Conservation (phyloP, 2,888 invertebrate genomes). For the Onthophagus sagittarius region DNA sequence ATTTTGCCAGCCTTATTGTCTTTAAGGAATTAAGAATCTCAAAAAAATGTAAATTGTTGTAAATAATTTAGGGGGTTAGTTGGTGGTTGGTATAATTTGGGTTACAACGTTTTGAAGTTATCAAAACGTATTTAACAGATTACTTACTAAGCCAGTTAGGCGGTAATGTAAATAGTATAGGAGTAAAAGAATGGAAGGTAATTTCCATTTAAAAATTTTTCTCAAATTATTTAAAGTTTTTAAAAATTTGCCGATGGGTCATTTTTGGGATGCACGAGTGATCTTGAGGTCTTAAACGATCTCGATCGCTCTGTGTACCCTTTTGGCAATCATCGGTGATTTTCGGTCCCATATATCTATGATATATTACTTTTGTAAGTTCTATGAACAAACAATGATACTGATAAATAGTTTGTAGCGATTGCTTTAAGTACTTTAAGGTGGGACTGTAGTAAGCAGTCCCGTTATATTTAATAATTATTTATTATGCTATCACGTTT, state of each 20-base stretch:
- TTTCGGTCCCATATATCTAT: slow-evolving; percentile 95
- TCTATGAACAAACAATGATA: slow-evolving; percentile 73
- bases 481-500: background rate
- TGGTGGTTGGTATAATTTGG: slow-evolving; percentile 17
- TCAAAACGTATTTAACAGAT: slow-evolving; percentile 38
- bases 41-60: slow-evolving; percentile 19
- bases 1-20: slow-evolving; percentile 92
- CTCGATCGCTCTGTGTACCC: slow-evolving; percentile 12
- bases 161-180: slow-evolving; percentile 28
- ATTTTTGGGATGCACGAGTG: slow-evolving; percentile 1
- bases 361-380: slow-evolving; percentile 92
- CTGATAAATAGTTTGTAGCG: background rate
- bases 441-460: background rate
- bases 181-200: slow-evolving; percentile 49
- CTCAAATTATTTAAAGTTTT: slow-evolving; percentile 36
- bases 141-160: slow-evolving; percentile 34
- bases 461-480: background rate
- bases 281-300: slow-evolving; percentile 21
- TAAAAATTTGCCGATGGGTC: slow-evolving; percentile 48
- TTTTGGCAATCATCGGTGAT: slow-evolving; percentile 41
- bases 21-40: slow-evolving; percentile 53
- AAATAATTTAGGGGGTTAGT: slow-evolving; percentile 24
- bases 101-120: slow-evolving; percentile 42
- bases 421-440: background rate
- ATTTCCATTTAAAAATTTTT: slow-evolving; percentile 48